These are phyloP conservation scores for Folsomia manolachei DNA, from an alignment of 2,888 invertebrate species.

Conservation along the genomic window DNA sequence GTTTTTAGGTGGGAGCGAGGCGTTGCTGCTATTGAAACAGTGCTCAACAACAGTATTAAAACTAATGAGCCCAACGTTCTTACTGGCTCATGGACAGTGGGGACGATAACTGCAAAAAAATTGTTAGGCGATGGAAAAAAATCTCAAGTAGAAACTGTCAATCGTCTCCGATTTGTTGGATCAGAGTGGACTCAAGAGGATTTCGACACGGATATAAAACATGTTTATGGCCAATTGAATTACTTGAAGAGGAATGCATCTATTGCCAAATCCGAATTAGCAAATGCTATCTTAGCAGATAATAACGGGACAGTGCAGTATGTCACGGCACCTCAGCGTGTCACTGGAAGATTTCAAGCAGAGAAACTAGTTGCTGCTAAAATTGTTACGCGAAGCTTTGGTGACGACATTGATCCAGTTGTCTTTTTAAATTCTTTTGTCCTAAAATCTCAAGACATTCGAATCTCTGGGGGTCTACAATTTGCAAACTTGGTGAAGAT, in stretches of 20 bases:
- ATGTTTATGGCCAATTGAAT: constrained; percentile 14
- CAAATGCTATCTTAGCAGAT: constrained; percentile 22
- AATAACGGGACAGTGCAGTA: constrained; percentile 17
- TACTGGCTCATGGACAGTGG: constrained; percentile 37
- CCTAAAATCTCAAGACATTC: background rate
- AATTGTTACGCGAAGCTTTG: constrained; percentile 15
- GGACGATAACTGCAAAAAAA: constrained; percentile 12
- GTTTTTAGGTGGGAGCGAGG: constrained; percentile 30
- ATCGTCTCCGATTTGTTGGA: constrained; percentile 28
- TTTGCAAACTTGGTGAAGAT: constrained; percentile 11
- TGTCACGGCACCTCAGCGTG: constrained; percentile 21
- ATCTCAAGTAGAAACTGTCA: background rate
- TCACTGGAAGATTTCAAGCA: constrained; percentile 14
- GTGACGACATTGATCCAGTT: background rate
- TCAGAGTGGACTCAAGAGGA: constrained; percentile 32
- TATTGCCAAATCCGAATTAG: constrained; percentile 8
- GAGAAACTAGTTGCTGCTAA: constrained; percentile 4
- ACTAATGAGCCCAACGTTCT: constrained; percentile 25
- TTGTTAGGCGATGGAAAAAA: constrained; percentile 16
- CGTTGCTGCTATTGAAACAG: constrained; percentile 15
- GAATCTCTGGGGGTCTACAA: constrained; percentile 5
- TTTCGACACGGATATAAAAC: constrained; percentile 21
- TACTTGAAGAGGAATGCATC: background rate
- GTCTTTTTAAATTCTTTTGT: constrained; percentile 24
- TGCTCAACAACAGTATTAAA: constrained; percentile 23